phyloP scores from a whole-genome alignment of 2,888 invertebrate species.

The Ornithoptera priamus region DNA sequence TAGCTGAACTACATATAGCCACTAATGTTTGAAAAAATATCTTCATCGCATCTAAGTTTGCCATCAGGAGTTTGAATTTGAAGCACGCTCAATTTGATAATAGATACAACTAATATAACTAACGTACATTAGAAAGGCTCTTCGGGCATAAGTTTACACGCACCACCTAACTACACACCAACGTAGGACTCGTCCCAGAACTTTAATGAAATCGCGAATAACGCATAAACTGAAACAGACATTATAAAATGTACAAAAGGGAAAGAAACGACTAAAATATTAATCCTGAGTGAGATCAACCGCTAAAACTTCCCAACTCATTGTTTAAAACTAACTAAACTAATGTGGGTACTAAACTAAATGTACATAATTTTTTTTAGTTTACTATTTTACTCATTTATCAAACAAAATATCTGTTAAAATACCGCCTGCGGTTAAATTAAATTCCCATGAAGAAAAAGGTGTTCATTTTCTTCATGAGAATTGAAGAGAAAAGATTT shows the following conservation, averaged over 20 bases:
- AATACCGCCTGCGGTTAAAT: background rate
- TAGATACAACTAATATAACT: conserved; percentile 11
- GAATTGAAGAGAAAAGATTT: background rate
- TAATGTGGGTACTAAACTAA: background rate
- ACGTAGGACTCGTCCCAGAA: background rate
- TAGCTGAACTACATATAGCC: background rate
- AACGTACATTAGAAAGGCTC: conserved; percentile 23
- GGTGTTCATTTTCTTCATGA: background rate
- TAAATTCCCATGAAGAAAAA: background rate
- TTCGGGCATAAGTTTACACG: conserved; percentile 31
- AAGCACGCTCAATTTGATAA: background rate
- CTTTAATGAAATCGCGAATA: background rate
- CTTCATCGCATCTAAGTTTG: background rate
- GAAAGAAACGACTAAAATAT: conserved; percentile 32
- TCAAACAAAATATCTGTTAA: background rate
- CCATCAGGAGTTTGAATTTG: background rate
- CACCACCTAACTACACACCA: conserved; percentile 16
- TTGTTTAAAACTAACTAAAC: conserved; percentile 14
- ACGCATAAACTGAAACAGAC: conserved; percentile 39
- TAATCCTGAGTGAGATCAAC: conserved; percentile 24
- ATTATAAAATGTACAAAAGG: conserved; percentile 44
- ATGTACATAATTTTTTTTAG: background rate
- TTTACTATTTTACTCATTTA: background rate
- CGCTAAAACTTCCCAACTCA: conserved; percentile 14
- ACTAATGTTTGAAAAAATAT: background rate